phyloP scores from a whole-genome alignment of 2,797 vertebrate species.

The Columba guinea region DNA sequence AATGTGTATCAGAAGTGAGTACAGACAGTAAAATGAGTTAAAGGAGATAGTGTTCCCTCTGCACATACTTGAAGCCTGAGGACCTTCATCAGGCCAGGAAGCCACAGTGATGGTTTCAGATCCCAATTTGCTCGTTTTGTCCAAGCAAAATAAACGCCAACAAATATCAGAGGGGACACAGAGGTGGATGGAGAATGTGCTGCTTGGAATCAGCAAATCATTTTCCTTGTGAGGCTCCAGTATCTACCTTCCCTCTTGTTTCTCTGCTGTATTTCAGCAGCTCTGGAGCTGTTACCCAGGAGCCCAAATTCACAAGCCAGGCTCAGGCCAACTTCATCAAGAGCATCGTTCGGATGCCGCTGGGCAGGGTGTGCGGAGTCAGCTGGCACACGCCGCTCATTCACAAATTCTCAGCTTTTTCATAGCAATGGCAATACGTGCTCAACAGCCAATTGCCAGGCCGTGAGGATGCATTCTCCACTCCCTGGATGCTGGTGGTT shows the following conservation, averaged over 20 bases:
- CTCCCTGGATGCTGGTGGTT: constrained; percentile 40
- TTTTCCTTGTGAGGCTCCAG: not conserved
- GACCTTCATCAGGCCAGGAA: not conserved
- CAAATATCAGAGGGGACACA: not conserved
- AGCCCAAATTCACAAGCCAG: not conserved
- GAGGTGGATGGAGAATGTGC: not conserved
- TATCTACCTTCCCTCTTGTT: fast-evolving
- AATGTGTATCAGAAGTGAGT: fast-evolving
- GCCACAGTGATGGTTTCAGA: not conserved
- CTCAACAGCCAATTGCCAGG: constrained; percentile 75
- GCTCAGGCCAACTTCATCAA: not conserved
- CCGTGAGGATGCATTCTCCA: constrained; percentile 52
- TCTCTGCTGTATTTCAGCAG: not conserved
- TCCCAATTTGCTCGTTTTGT: not conserved
- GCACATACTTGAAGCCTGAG: not conserved
- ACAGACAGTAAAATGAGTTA: not conserved
- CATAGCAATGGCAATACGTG: constrained; percentile 39
- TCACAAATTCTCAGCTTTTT: constrained; percentile 66
- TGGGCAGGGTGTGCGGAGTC: not conserved
- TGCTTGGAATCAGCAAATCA: not conserved
- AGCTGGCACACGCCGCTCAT: constrained; percentile 39
- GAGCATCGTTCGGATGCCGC: not conserved
- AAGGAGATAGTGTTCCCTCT: not conserved
- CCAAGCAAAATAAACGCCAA: not conserved
- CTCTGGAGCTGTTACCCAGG: not conserved